A percentile compares a stretch with the other conserved stretches of the same genome.
phyloP scores from a whole-genome alignment of 2,113 vertebrate species.

The Dromaius novaehollandiae region DNA sequence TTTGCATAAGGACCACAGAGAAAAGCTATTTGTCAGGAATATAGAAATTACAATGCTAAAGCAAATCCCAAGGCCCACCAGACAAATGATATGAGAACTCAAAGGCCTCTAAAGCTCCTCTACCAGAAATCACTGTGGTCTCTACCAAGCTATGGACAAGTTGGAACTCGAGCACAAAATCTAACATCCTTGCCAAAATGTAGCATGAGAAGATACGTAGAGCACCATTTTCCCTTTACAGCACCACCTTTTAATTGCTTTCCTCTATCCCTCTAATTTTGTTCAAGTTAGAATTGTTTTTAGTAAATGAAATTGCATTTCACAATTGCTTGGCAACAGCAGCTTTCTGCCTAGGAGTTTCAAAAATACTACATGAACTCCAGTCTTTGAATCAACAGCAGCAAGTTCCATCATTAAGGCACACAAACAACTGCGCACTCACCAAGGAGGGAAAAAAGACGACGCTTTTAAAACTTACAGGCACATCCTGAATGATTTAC shows the following conservation, averaged over 20 bases:
- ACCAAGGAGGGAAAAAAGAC: not conserved
- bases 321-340: not conserved
- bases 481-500: not conserved
- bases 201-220: not conserved
- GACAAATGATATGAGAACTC: fast-evolving
- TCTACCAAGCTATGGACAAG: not conserved
- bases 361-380: not conserved
- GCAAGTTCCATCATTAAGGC: not conserved
- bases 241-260: not conserved
- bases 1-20: not conserved
- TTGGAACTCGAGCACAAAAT: not conserved
- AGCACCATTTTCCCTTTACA: not conserved
- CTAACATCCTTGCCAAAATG: not conserved
- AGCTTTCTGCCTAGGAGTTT: not conserved
- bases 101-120: not conserved
- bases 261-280: not conserved
- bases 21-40: not conserved
- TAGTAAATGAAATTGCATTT: not conserved
- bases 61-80: not conserved
- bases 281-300: not conserved
- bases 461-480: not conserved
- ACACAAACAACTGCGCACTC: not conserved
- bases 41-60: not conserved
- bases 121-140: not conserved
- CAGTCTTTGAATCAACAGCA: not conserved